Percentiles rank a stretch among this genome's conserved stretches.
These are phyloP conservation scores for Trachymyrmex cornetzi DNA, from an alignment of 1,140 invertebrate genomes.

Conservation along the genomic window DNA sequence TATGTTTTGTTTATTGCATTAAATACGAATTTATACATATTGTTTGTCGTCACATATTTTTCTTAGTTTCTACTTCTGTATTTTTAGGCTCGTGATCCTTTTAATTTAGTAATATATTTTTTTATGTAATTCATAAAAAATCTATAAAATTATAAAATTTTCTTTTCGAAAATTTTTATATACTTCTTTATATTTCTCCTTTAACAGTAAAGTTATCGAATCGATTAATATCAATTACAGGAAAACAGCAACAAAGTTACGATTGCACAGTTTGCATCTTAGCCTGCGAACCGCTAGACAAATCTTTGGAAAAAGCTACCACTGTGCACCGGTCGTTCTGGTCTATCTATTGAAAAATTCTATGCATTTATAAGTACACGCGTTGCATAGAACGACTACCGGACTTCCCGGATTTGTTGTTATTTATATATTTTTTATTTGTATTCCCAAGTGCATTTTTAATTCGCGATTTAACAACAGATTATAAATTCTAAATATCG, in stretches of 20 bases:
- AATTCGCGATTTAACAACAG: slow-evolving; percentile 46
- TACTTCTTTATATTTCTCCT: neutral
- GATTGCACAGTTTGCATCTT: slow-evolving; percentile 27
- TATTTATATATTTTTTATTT: slow-evolving; percentile 29
- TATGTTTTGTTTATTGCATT: no score
- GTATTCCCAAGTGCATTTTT: slow-evolving; percentile 55
- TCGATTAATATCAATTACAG: neutral
- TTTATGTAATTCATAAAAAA: neutral
- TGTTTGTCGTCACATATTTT: no score
- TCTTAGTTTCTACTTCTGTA: no score
- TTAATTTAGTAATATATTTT: no score
- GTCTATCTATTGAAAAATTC: slow-evolving; percentile 74
- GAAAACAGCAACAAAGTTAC: neutral
- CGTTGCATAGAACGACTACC: slow-evolving; percentile 27
- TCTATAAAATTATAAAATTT: neutral
- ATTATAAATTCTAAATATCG: slow-evolving; percentile 34
- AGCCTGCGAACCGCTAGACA: neutral
- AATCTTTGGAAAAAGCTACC: slow-evolving; percentile 27
- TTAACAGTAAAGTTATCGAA: neutral
- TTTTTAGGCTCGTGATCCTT: no score
- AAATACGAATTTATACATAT: no score
- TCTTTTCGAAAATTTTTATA: neutral
- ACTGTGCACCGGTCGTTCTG: slow-evolving; percentile 16
- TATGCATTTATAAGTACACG: slow-evolving; percentile 71
- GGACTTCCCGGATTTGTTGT: slow-evolving; percentile 28